Conservation (phyloP, 2,113 vertebrate genomes). For the Eurystomus gularis region DNA sequence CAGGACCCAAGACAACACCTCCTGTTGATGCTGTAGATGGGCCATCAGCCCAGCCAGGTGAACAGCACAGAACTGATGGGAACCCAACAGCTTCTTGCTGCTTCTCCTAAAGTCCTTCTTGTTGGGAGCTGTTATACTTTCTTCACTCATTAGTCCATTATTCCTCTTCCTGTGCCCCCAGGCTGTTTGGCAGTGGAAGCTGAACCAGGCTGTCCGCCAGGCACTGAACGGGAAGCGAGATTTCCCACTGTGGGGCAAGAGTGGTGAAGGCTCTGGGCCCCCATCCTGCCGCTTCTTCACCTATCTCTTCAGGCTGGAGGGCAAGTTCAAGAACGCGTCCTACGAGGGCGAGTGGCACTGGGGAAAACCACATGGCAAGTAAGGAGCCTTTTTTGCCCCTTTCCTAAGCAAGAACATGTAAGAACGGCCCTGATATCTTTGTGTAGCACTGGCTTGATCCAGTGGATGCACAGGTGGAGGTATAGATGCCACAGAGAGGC, state of each 20-base stretch:
- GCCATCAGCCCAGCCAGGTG: neutral
- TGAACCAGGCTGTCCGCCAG: slow-evolving; percentile 73
- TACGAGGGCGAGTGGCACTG: slow-evolving; percentile 76
- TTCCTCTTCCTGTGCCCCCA: neutral
- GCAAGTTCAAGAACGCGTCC: slow-evolving; percentile 59
- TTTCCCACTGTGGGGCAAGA: slow-evolving; percentile 61
- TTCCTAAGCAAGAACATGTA: neutral
- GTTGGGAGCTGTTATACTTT: neutral
- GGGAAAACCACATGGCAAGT: slow-evolving; percentile 78
- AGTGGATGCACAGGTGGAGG: neutral
- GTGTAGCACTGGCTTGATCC: too few species aligned
- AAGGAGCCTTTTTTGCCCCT: neutral
- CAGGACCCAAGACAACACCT: neutral
- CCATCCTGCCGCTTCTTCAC: neutral
- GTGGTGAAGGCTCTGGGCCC: neutral
- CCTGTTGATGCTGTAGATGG: neutral
- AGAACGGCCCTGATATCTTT: neutral
- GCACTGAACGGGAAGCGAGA: slow-evolving; percentile 64
- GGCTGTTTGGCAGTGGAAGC: slow-evolving; percentile 75
- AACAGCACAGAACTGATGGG: neutral
- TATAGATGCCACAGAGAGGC: neutral
- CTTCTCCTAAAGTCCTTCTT: rapidly evolving
- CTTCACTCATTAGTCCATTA: neutral
- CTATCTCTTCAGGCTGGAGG: slow-evolving; percentile 61
- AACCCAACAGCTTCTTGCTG: neutral